Conservation (phyloP, 2,113 vertebrate genomes). For the cat (Felis catus) region DNA sequence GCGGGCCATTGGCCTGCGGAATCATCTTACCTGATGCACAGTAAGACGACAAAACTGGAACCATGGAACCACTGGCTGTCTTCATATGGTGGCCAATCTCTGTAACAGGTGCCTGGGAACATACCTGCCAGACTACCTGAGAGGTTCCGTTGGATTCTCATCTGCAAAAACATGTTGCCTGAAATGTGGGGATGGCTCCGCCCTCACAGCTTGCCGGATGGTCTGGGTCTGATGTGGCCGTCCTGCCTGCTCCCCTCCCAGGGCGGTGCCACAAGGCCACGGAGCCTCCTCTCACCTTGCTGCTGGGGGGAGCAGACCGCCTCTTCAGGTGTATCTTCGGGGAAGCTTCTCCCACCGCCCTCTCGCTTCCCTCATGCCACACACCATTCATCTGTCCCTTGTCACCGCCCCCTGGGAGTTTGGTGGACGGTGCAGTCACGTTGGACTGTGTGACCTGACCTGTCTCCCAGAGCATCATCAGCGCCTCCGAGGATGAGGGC, state of each 20-base stretch:
- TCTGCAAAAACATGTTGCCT: rapidly evolving
- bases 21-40: rapidly evolving
- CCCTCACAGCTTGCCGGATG: not conserved
- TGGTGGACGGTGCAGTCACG: not conserved
- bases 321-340: rapidly evolving
- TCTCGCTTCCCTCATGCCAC: not conserved
- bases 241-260: too few species aligned
- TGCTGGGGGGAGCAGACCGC: rapidly evolving
- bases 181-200: rapidly evolving
- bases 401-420: not conserved
- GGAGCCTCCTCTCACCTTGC: not conserved
- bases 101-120: rapidly evolving
- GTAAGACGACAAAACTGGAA: not conserved
- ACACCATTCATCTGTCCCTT: too few species aligned
- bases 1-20: rapidly evolving
- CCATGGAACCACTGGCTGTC: rapidly evolving
- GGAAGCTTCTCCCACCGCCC: rapidly evolving
- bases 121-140: not conserved
- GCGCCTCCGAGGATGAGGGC: not conserved
- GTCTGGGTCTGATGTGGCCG: rapidly evolving
- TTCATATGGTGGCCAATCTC: rapidly evolving
- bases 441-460: not conserved
- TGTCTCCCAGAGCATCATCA: rapidly evolving
- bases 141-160: too few species aligned
- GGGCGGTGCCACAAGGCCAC: not conserved